Base-by-base conservation (phyloP, 2,113 vertebrate genomes). In the Poicephalus gulielmi region DNA sequence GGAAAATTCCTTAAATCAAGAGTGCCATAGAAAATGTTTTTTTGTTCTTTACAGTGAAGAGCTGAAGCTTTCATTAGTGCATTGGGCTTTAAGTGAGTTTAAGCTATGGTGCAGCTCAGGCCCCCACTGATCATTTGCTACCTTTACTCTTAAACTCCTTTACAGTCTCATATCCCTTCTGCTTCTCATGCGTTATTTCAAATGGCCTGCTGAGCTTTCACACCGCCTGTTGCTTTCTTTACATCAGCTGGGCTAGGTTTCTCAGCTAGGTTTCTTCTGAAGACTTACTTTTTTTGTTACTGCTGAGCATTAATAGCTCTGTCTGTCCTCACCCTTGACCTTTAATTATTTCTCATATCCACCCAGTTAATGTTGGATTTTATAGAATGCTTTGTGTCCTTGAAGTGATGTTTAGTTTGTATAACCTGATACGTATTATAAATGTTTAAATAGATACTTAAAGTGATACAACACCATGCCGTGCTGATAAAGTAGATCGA, bases 341-440 rank as follows among this genome's bases (percentile, higher is more conserved):
- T 95, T 86, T 69, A 63, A 47, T 86, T 86, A 46, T 86, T 96
- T 94, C 59, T 90, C 10, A 24, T 62, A 76, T 57, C 69, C 82
- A 66, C 46, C 44, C 53, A 3, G 17, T 53, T 93, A 78, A 71
- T 55, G 33, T 64, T 85, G 59, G 39, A 66, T 83, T 81, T 92
- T 55, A 53, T 67, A 52, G 69, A 78, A 41, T 27, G 43, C n/a
- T 49, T 95, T 25, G 10, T 83, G 43, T 83, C 14, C 46, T 75
- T 68, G 63, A 83, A 74, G 46, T 30, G 68, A 31, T 70, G 27
- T 64, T 53, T 52, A 11, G 20, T 75, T 88, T 88, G 11, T 79
- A 17, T 90, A 78, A 88, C 27, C 25, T 75, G 62, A 12, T 73
- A 49, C 0, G 22, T 78, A 41, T 66, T 88, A 50, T 46, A 76